Evolutionary conservation across 1,140 invertebrate genomes (phyloP), one percentile per base, ranked within the genome.

Genomic region (Leptinotarsa undecemlineata): DNA sequence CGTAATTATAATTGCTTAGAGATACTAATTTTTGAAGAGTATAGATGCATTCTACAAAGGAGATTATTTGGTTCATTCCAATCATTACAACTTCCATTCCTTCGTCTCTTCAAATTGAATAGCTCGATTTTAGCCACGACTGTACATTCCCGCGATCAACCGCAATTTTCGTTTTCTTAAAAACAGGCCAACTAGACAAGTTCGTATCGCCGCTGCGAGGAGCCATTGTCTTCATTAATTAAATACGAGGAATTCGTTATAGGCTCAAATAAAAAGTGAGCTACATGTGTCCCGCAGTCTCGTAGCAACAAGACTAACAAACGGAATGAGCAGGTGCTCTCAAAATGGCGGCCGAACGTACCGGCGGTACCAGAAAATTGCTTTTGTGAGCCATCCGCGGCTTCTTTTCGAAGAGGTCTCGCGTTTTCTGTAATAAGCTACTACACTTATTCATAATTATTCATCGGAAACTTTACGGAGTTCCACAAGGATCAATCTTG

Each of bases 241-340:
- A 76, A 70, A 72, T 57, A 60, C 75, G 66, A 72, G 69, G 72
- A 72, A 76, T 73, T 76, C 66, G 64, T 72, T 64, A 47, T 26
- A 48, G 42, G 14, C 11, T 67, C 71, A 73, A 69, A 78, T 74
- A 62, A 74, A 78, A 76, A 67, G 69, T 47, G 70, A 76, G 73
- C 77, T 73, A 75, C 77, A 75, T 76, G 77, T 78, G 77, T 78
- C 77, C 74, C 72, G 69, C 74, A 76, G 74, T 74, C 64, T 68
- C 68, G 71, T 73, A 73, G 72, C 66, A 74, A 74, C 26, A 78
- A 78, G 72, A 78, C 73, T 72, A 75, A 62, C 74, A 73, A 78
- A 73, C 63, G 77, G 66, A 74, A 60, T 62, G 74, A 76, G 77
- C 78, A 80, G 78, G 78, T 80, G 78, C 76, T 80, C 77, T 75